Evolutionary conservation across 2,113 vertebrate genomes (phyloP).

Genomic region (Seriola aureovittata): DNA sequence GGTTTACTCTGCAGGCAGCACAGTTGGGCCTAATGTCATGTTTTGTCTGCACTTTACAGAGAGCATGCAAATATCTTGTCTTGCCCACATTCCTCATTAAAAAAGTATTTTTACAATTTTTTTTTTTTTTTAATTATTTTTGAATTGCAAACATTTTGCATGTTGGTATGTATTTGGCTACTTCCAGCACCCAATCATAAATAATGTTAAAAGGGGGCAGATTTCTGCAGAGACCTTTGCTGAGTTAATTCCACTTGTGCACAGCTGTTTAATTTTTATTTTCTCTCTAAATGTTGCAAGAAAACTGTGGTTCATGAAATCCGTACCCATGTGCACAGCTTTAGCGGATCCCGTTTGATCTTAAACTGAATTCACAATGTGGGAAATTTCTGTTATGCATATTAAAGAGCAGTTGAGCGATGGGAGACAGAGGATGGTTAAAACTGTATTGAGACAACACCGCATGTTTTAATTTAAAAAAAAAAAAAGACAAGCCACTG

Average conservation of each 20-base stretch:
- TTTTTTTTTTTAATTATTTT: background rate
- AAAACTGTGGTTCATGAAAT: slow-evolving; percentile 3
- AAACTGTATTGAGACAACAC: background rate
- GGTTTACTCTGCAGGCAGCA: background rate
- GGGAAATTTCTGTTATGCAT: background rate
- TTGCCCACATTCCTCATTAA: background rate
- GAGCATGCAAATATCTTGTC: background rate
- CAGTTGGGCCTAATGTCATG: background rate
- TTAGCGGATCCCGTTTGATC: slow-evolving; percentile 15
- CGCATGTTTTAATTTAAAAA: background rate
- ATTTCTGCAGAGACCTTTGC: slow-evolving; percentile 1
- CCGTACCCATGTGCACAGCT: background rate
- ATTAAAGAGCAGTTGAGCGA: background rate
- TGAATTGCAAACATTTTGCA: background rate
- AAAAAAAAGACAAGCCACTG: background rate
- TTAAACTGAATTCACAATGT: slow-evolving; percentile 13
- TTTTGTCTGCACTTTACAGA: background rate
- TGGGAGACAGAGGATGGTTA: background rate
- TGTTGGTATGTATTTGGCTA: background rate
- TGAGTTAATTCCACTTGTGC: background rate
- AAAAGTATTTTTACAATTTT: background rate
- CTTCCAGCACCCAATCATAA: background rate
- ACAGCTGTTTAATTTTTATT: background rate
- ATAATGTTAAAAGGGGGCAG: background rate
- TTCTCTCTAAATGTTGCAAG: slow-evolving; percentile 13